Base-by-base conservation (phyloP, 1,140 invertebrate species). In the Diplogasteroides magnus region DNA sequence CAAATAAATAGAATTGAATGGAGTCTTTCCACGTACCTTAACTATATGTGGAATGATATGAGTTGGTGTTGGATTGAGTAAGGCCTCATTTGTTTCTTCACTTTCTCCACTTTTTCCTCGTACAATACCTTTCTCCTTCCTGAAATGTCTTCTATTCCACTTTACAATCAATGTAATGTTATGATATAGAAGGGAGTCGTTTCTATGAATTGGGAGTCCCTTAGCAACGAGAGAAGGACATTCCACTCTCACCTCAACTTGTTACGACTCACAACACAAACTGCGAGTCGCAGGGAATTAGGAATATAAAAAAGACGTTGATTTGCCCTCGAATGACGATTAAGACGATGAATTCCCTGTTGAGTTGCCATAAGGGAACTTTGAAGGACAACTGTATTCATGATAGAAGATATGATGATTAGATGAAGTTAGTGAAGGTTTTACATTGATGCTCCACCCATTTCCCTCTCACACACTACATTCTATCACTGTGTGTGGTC, bases 341-440 rank as follows among this genome's bases (percentile, higher is more conserved):
- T 78, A n/a, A 78, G 67, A 6, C 77, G 71, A 23, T 72, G 58
- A 29, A 78, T 79, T 27, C 77, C 77, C 56, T 78, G 77, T 29
- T 61, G 66, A 14, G 77, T 73, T 23, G 77, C 77, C 65, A 78
- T 80, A 28, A 80, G 77, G 14, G 76, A 69, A 37, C 73, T 70
- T 67, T 77, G 76, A 31, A 77, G 68, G 26, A 77, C 68, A 2
- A 76, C 76, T 2, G 76, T 73, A 64, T 77, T 77, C 76, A 77
- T 77, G 26, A 23, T 65, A 62, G 58, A 6, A 59, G 61, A 29
- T 25, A 1, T 3, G 62, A 55, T 48, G 32, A 64, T 11, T 15
- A 64, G 55, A 32, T 3, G 31, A 64, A 37, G 28, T n/a, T n/a
- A n/a, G n/a, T n/a, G n/a, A n/a, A n/a, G n/a, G n/a, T n/a, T n/a